phyloP scores from a whole-genome alignment of 2,888 invertebrate species.

The Troilus luridus region DNA sequence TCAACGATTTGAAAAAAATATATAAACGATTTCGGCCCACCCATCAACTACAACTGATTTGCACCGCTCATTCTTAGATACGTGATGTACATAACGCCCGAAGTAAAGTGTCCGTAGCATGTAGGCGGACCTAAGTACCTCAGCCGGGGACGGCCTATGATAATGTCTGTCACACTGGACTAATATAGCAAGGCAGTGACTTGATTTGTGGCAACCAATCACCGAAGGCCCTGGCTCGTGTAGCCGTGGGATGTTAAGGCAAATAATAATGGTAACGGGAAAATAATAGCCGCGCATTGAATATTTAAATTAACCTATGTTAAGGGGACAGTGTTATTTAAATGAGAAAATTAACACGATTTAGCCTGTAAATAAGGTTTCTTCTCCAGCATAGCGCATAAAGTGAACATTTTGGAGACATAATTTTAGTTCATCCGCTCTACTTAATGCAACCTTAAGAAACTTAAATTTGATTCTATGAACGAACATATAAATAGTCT shows the following conservation, averaged over 20 bases:
- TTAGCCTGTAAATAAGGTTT: not conserved
- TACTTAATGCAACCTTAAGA: not conserved
- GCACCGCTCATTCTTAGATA: not conserved
- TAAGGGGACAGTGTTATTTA: conserved; percentile 22
- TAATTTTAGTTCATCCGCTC: not conserved
- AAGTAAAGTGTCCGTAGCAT: not conserved
- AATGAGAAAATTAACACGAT: conserved; percentile 45
- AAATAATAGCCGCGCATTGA: conserved; percentile 46
- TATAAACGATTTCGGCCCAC: too few species aligned
- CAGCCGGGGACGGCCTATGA: conserved; percentile 29
- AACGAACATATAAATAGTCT: too few species aligned
- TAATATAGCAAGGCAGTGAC: conserved; percentile 15
- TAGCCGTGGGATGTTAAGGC: conserved; percentile 37
- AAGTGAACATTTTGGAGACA: not conserved
- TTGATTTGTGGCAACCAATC: conserved; percentile 27
- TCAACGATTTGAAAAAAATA: too few species aligned
- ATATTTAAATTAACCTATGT: conserved; percentile 38
- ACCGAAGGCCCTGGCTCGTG: conserved; percentile 13
- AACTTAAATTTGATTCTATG: too few species aligned
- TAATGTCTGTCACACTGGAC: conserved; percentile 27
- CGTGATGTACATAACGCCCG: not conserved
- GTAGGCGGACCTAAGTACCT: conserved; percentile 39
- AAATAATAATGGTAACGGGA: conserved; percentile 34
- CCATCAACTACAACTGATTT: too few species aligned
- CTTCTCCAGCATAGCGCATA: not conserved